These are phyloP conservation scores for Colossoma macropomum DNA, from an alignment of 2,113 vertebrate species.

Conservation along the genomic window DNA sequence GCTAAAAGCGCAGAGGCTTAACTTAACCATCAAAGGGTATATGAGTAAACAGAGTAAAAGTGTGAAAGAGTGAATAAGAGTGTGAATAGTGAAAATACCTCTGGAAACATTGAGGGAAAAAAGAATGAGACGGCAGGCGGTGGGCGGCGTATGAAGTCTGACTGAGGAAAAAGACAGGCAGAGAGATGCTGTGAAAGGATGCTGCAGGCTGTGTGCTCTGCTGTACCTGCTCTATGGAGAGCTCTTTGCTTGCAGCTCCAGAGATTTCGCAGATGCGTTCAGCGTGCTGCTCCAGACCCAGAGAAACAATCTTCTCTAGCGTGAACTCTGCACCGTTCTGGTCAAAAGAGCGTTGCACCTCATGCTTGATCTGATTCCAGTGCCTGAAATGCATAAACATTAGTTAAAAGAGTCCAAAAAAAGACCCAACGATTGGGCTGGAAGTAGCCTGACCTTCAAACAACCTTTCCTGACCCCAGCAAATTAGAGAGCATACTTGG, in stretches of 20 bases:
- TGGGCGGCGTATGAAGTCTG: not conserved
- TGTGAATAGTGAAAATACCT: constrained; percentile 55
- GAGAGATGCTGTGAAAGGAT: not conserved
- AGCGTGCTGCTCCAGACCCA: constrained; percentile 81
- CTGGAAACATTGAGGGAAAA: constrained; percentile 11
- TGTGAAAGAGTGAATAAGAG: constrained; percentile 56
- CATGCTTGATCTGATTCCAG: constrained; percentile 84
- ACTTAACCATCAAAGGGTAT: constrained; percentile 51
- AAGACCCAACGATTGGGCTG: not conserved
- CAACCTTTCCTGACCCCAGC: not conserved
- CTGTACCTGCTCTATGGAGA: constrained; percentile 86
- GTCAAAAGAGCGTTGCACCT: constrained; percentile 80
- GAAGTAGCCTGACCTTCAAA: not conserved
- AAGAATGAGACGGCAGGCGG: not conserved
- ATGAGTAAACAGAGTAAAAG: constrained; percentile 58
- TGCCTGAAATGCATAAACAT: constrained; percentile 74
- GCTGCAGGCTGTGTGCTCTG: not conserved
- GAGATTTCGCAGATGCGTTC: constrained; percentile 83
- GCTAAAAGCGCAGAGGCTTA: constrained; percentile 22
- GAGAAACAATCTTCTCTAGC: constrained; percentile 82
- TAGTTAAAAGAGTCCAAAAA: not conserved
- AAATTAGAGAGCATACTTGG: not conserved
- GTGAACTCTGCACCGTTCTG: constrained; percentile 81
- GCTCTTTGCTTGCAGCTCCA: constrained; percentile 85
- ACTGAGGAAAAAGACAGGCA: constrained; percentile 8